These are phyloP conservation scores for Drosophila santomea DNA, from an alignment of 1,140 invertebrate species.

Conservation along the genomic window DNA sequence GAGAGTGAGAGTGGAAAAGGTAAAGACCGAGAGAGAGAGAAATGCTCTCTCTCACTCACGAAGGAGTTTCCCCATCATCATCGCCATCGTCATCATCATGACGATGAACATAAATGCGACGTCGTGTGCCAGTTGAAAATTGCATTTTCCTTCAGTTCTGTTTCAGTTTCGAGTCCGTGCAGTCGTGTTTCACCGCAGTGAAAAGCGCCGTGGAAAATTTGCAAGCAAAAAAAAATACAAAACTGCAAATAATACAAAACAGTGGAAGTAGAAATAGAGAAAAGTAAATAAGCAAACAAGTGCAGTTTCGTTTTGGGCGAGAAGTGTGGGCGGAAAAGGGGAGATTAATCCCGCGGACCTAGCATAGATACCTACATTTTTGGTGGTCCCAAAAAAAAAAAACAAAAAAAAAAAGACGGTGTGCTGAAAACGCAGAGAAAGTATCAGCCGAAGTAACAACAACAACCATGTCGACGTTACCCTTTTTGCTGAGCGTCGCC, in stretches of 20 bases:
- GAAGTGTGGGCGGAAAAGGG: background rate
- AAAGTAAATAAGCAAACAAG: constrained; percentile 47
- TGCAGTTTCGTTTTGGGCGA: constrained; percentile 17
- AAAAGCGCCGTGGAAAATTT: constrained; percentile 23
- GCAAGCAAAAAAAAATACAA: constrained; percentile 6
- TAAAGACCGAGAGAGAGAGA: background rate
- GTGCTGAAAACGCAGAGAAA: constrained; percentile 55
- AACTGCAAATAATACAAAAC: background rate
- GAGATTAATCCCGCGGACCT: constrained; percentile 34
- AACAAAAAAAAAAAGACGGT: constrained; percentile 3
- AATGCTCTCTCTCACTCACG: constrained; percentile 39
- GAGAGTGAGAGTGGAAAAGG: constrained; percentile 1
- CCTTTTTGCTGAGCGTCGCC: constrained; percentile 80
- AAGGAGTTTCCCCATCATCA: constrained; percentile 67
- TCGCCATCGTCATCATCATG: constrained; percentile 26
- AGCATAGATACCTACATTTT: constrained; percentile 67
- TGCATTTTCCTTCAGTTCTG: constrained; percentile 77
- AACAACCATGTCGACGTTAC: constrained; percentile 79
- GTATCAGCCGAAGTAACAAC: constrained; percentile 5
- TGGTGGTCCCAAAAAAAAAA: constrained; percentile 19
- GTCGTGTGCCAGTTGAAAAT: constrained; percentile 61
- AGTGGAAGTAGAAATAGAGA: constrained; percentile 32
- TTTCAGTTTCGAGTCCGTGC: constrained; percentile 76
- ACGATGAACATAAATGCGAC: constrained; percentile 60
- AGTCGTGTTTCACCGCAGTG: constrained; percentile 61